These are phyloP conservation scores for Siderastrea siderea DNA, from an alignment of 92 coral and sea anemone species.

Conservation along the genomic window DNA sequence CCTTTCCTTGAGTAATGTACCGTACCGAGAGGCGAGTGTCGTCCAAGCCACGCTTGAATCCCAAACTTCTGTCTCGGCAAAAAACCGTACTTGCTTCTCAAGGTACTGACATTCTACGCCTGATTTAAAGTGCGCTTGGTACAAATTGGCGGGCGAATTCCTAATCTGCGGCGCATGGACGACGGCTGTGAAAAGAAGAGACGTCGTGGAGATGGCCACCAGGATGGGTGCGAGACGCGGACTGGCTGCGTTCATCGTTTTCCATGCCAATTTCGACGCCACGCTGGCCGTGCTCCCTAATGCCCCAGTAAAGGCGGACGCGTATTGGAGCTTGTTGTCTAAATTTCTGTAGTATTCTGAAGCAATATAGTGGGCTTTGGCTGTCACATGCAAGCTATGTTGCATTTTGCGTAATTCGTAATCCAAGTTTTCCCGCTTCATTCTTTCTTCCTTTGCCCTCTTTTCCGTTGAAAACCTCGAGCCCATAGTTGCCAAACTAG, in stretches of 20 bases:
- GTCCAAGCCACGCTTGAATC: conserved; percentile 32
- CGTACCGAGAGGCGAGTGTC: conserved; percentile 26
- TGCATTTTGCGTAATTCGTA: conserved; percentile 14
- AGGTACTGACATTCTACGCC: conserved; percentile 55
- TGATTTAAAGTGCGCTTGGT: conserved; percentile 25
- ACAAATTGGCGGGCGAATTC: conserved; percentile 21
- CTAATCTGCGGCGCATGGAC: conserved; percentile 38
- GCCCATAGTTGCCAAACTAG: conserved; percentile 1
- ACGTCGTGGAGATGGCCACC: conserved; percentile 38
- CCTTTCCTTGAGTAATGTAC: conserved; percentile 14
- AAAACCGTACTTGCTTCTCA: conserved; percentile 21
- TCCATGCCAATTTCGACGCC: conserved; percentile 37
- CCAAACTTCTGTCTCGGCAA: conserved; percentile 36
- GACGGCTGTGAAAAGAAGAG: conserved; percentile 23
- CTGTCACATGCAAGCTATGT: conserved; percentile 23
- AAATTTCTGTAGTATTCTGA: conserved; percentile 24
- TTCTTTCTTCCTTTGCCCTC: conserved; percentile 7
- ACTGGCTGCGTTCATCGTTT: not conserved
- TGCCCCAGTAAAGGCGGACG: conserved; percentile 12
- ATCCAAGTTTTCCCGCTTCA: conserved; percentile 30
- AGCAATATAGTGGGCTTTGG: conserved; percentile 19
- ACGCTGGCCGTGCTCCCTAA: conserved; percentile 12
- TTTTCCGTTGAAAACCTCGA: conserved; percentile 1
- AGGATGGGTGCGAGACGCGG: conserved; percentile 50
- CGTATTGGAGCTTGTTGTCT: conserved; percentile 30